Conservation (phyloP, 2,888 invertebrate species). For the Myathropa florea region DNA sequence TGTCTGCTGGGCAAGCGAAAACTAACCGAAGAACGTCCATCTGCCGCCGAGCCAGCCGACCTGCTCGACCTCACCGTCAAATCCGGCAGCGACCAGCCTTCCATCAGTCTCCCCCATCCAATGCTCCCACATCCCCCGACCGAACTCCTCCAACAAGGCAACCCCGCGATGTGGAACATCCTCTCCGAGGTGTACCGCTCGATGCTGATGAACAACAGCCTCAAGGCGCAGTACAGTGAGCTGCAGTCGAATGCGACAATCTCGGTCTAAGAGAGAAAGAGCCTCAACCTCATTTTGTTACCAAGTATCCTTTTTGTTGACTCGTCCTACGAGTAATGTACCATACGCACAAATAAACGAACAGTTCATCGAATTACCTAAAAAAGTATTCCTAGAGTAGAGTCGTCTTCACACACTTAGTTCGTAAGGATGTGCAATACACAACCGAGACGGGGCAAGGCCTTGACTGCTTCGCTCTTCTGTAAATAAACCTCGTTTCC, state of each 20-base stretch:
- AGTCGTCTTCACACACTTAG: constrained; percentile 32
- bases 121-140: constrained; percentile 33
- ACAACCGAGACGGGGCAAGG: neutral
- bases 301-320: constrained; percentile 53
- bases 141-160: constrained; percentile 56
- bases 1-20: constrained; percentile 76
- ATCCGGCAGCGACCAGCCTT: constrained; percentile 19
- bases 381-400: constrained; percentile 73
- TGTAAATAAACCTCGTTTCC: constrained; percentile 44
- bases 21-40: constrained; percentile 65
- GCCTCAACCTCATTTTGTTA: constrained; percentile 37
- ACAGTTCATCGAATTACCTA: constrained; percentile 75
- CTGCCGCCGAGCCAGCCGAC: constrained; percentile 23
- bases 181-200: constrained; percentile 80
- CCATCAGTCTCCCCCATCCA: neutral
- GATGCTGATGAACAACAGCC: constrained; percentile 76
- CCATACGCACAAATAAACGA: constrained; percentile 22
- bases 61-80: constrained; percentile 42
- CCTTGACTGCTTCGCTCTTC: constrained; percentile 2
- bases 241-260: constrained; percentile 77
- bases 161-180: constrained; percentile 78
- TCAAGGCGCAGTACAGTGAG: constrained; percentile 76
- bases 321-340: constrained; percentile 44
- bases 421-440: constrained; percentile 67
- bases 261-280: constrained; percentile 74